Percentiles rank a stretch among this genome's conserved stretches.
phyloP scores from a whole-genome alignment of 2,113 vertebrate genomes.

The Fregetta grallaria region DNA sequence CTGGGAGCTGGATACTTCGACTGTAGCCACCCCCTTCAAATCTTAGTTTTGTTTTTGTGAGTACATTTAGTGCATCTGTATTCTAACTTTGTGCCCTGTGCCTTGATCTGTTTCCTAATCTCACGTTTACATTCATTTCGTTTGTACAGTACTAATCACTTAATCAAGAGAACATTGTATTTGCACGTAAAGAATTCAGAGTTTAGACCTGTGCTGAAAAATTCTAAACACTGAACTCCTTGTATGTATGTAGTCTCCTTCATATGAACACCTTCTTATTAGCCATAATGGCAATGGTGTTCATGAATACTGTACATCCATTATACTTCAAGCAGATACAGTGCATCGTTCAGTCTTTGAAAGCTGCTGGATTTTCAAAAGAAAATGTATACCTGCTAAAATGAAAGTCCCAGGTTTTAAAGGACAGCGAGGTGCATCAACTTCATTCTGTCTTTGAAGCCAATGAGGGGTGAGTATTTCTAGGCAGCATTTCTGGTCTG shows the following conservation, averaged over 20 bases:
- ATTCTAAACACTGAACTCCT: background rate
- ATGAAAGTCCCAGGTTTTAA: background rate
- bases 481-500: background rate
- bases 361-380: background rate
- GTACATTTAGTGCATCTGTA: background rate
- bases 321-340: background rate
- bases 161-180: background rate
- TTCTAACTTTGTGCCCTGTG: background rate
- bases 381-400: background rate
- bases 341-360: background rate
- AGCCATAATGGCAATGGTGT: background rate
- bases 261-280: background rate
- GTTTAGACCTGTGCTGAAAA: background rate
- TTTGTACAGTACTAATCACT: background rate
- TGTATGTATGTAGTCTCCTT: background rate
- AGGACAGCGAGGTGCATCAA: background rate
- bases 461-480: background rate
- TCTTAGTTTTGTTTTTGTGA: background rate
- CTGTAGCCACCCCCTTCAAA: background rate
- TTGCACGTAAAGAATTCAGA: background rate
- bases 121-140: background rate
- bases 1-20: background rate
- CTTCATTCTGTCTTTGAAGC: background rate
- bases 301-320: rapidly evolving
- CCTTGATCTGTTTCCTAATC: background rate